These are phyloP conservation scores for Margarornis squamiger DNA, from an alignment of 2,797 vertebrate genomes.

Conservation along the genomic window DNA sequence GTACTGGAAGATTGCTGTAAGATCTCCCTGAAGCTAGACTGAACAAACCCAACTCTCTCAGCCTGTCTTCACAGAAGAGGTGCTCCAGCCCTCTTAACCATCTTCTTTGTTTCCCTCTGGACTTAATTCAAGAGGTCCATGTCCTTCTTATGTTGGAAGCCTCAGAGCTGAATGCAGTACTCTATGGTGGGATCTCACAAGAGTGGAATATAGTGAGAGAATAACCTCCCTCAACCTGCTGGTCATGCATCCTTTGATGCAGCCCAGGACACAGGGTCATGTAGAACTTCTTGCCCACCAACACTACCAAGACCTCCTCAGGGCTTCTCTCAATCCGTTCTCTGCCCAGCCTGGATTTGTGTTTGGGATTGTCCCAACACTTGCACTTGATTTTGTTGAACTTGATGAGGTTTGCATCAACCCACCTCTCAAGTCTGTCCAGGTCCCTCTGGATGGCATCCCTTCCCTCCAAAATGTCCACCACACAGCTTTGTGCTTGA, in stretches of 20 bases:
- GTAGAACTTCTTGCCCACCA: neutral
- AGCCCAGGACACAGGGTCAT: too few species aligned
- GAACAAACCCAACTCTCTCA: neutral
- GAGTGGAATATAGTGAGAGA: neutral
- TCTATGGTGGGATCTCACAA: rapidly evolving
- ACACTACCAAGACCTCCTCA: neutral
- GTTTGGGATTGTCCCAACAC: neutral
- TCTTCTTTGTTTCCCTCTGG: neutral
- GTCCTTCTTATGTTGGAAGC: neutral
- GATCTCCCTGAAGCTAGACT: neutral
- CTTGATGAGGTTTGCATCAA: neutral
- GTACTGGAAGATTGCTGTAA: neutral
- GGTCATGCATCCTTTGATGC: neutral
- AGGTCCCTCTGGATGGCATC: neutral
- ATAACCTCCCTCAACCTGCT: neutral
- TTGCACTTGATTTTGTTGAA: neutral
- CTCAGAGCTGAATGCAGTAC: neutral
- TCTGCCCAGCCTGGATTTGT: neutral
- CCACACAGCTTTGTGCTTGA: rapidly evolving
- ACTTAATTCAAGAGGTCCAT: neutral
- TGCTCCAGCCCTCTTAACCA: too few species aligned
- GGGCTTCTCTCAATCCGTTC: neutral
- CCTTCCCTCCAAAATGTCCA: neutral
- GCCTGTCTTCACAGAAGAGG: neutral
- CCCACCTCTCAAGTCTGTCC: neutral